A percentile compares a stretch with the other conserved stretches of the same genome.
phyloP scores from a whole-genome alignment of 1,140 invertebrate species.

The Drosophila leontia region DNA sequence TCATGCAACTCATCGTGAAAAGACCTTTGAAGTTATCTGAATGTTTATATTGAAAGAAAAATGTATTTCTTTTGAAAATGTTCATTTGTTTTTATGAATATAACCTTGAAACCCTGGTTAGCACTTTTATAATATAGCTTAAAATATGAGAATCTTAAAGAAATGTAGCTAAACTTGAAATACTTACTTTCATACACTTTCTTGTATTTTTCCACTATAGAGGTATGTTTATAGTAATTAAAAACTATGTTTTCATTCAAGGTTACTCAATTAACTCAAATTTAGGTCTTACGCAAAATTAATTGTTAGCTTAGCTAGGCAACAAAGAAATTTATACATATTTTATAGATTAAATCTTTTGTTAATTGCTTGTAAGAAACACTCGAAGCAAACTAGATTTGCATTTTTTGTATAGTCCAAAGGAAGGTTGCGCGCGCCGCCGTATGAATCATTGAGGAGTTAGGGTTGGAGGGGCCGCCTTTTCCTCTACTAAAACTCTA shows the following conservation, averaged over 20 bases:
- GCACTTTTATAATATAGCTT: too few species aligned
- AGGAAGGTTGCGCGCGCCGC: slow-evolving; percentile 48
- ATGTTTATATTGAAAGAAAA: too few species aligned
- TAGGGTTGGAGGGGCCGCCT: slow-evolving; percentile 16
- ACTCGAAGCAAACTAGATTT: slow-evolving; percentile 24
- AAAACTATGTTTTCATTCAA: neutral
- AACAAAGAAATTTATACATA: neutral
- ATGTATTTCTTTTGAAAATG: too few species aligned
- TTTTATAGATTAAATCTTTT: slow-evolving; percentile 5
- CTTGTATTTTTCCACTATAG: neutral
- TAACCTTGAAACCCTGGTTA: neutral
- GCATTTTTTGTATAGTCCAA: slow-evolving; percentile 41
- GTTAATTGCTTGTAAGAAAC: slow-evolving; percentile 15
- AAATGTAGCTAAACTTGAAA: neutral
- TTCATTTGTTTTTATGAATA: neutral
- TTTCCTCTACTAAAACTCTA: slow-evolving; percentile 1
- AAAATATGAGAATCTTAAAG: neutral
- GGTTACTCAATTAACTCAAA: too few species aligned
- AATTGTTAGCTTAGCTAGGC: neutral
- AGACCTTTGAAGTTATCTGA: slow-evolving; percentile 1
- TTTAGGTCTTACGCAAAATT: neutral
- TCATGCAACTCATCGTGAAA: slow-evolving; percentile 11
- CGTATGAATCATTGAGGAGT: slow-evolving; percentile 48
- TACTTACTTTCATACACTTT: neutral
- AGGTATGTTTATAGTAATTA: neutral